A percentile compares a stretch with the other conserved stretches of the same genome.
Evolutionary conservation across 2,888 invertebrate species (phyloP).

Genomic region (Pammene aurita): DNA sequence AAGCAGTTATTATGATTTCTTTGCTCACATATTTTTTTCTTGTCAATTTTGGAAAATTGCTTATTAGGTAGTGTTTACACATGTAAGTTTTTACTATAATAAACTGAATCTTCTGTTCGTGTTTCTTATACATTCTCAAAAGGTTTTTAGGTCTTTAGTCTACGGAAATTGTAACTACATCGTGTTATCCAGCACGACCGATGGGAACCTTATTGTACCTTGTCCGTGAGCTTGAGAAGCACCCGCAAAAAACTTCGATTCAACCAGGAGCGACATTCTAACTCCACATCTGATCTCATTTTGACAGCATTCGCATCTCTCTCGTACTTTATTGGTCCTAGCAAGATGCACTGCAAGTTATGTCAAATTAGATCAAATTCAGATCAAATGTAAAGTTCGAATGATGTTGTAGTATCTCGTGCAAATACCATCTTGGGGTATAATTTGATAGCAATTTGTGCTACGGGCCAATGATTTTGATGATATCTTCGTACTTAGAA

Average conservation of each 20-base stretch:
- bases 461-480: conserved; percentile 32
- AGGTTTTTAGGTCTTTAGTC: conserved; percentile 12
- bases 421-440: conserved; percentile 17
- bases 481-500: conserved; percentile 26
- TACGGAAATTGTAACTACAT: conserved; percentile 17
- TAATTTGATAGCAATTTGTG: conserved; percentile 31
- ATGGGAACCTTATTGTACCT: conserved; percentile 30
- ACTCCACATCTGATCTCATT: background rate
- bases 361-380: background rate
- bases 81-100: too few species aligned
- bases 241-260: conserved; percentile 17
- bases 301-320: background rate
- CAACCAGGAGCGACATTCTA: background rate
- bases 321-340: background rate
- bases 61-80: too few species aligned
- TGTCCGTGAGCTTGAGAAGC: conserved; percentile 27
- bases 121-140: too few species aligned
- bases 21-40: too few species aligned
- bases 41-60: too few species aligned
- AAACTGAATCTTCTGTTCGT: too few species aligned
- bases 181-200: conserved; percentile 15
- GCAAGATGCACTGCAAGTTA: too few species aligned
- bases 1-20: too few species aligned
- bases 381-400: background rate
- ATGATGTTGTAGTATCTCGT: background rate